Percentiles rank a stretch among this genome's conserved stretches.
phyloP scores from a whole-genome alignment of 2,797 vertebrate genomes.

The Epinephelus malabaricus region DNA sequence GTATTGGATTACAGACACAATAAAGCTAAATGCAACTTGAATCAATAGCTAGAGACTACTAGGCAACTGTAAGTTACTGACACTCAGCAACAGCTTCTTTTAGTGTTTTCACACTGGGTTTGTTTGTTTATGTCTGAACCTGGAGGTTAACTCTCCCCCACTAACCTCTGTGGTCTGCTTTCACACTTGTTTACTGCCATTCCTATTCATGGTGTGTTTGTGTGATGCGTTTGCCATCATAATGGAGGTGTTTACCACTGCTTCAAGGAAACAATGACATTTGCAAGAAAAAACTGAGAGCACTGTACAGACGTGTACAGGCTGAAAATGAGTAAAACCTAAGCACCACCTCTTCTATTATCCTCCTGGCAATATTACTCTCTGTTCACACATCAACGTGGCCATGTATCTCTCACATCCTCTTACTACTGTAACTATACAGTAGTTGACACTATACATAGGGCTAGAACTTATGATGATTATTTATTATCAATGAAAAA shows the following conservation, averaged over 20 bases:
- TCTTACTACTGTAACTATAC: not conserved
- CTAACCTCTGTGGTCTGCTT: conserved; percentile 2
- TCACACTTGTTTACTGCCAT: conserved; percentile 30
- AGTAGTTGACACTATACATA: not conserved
- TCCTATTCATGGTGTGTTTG: conserved; percentile 19
- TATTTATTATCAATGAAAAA: too few relatives aligned
- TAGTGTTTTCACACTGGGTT: conserved; percentile 39
- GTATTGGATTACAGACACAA: conserved; percentile 38
- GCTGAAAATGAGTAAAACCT: not conserved
- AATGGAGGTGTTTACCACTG: not conserved
- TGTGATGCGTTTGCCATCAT: not conserved
- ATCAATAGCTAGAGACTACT: conserved; percentile 32
- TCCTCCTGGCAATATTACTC: not conserved
- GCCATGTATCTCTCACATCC: not conserved
- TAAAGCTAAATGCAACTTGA: conserved; percentile 44
- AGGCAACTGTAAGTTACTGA: conserved; percentile 10
- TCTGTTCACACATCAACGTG: not conserved
- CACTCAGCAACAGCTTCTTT: conserved; percentile 14
- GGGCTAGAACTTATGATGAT: not conserved
- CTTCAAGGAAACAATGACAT: not conserved
- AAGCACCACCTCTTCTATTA: not conserved
- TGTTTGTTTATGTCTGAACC: conserved; percentile 50
- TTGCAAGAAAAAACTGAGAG: not conserved
- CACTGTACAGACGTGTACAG: not conserved
- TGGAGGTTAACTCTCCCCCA: conserved; percentile 17